Base-by-base conservation (phyloP, 2,888 invertebrate genomes). In the Caenorhabditis sulstoni region DNA sequence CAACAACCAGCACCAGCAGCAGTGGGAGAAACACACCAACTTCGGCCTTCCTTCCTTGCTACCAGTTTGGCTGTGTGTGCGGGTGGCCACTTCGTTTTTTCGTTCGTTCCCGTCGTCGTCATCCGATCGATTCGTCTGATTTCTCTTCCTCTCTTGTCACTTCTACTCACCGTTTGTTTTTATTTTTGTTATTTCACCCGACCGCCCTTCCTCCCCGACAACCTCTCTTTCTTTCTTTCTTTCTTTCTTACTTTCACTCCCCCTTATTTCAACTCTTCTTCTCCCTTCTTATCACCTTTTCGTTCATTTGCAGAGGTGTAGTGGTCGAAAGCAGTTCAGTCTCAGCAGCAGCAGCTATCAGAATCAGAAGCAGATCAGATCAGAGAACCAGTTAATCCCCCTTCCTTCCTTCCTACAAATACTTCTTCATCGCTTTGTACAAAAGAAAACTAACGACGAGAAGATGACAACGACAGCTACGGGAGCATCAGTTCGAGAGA, bases 271-370 rank as follows among this genome's bases (percentile, higher is more conserved):
- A 29, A 29, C 29, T 22, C 12, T 49, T 35, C 50, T 3, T 47
- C 44, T 44, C 50, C 29, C 9, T 35, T 35, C 23, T 16, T 11
- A 45, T 35, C 49, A 12, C 4, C 20, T 49, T 61, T 18, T 61
- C 16, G 8, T 23, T 67, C 41, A n/a, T 22, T 73, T 73, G 29
- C 73, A 65, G 73, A 65, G 64, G 71, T 71, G 71, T 71, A 71
- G 71, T 71, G 71, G 64, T 71, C 70, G 55, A 62, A 62, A 65
- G 44, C 55, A 64, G 52, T 52, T 64, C 64, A 64, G 64, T 45
- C 45, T 45, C 57, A 67, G 49, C 39, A 53, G 53, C 22, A 39
- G 23, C 58, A 67, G 50, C 49, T 58, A 61, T 39, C 44, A 58
- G 55, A 37, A 73, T 37, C 53, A 73, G 41, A 41, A 70, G 66